Conservation (phyloP, 2,113 vertebrate genomes). For the Rousettus leschenaultii region DNA sequence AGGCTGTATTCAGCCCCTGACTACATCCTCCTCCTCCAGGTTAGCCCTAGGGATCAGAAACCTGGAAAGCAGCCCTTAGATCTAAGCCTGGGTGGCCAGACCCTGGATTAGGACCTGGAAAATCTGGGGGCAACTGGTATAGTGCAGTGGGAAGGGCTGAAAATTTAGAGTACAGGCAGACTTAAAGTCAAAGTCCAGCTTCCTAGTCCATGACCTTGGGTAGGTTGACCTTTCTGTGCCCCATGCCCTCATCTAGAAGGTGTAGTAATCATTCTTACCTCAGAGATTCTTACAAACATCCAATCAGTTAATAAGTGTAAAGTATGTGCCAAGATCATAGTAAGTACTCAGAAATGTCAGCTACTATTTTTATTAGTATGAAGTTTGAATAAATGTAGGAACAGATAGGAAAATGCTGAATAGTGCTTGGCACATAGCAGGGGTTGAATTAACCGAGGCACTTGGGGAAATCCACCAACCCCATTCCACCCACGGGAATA, state of each 20-base stretch:
- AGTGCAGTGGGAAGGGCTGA: not conserved
- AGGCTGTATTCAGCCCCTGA: not conserved
- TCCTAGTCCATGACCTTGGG: not conserved
- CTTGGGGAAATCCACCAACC: not conserved
- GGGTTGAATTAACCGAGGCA: not conserved
- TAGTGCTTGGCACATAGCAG: not conserved
- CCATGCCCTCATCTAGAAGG: not conserved
- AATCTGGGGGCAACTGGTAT: not conserved
- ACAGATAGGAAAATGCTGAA: not conserved
- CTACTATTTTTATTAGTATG: constrained; percentile 32
- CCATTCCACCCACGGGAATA: not conserved
- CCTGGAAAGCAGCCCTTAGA: not conserved
- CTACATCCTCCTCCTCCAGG: not conserved
- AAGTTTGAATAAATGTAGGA: constrained; percentile 39
- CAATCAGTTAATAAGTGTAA: not conserved
- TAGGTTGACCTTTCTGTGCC: not conserved
- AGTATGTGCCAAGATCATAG: not conserved
- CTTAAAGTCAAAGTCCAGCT: not conserved
- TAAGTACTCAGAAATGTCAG: constrained; percentile 21
- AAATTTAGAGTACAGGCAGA: not conserved
- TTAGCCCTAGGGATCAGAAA: not conserved
- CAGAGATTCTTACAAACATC: not conserved
- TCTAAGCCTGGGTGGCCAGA: not conserved
- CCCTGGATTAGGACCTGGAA: not conserved
- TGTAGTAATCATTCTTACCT: not conserved